phyloP scores from a whole-genome alignment of 2,113 vertebrate species.

The Tiliqua scincoides region DNA sequence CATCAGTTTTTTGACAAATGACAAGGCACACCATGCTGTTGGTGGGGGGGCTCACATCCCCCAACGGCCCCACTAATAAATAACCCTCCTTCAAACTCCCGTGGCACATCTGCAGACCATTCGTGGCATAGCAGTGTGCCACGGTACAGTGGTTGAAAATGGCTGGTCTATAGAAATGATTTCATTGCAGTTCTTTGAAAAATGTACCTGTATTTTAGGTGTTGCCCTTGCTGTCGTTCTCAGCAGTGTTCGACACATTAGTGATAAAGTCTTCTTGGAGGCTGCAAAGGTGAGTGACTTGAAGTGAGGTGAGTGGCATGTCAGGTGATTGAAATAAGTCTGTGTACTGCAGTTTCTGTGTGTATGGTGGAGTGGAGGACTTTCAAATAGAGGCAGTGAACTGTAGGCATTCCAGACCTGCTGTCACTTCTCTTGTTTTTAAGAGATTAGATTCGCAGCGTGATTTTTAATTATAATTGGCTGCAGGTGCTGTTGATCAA shows the following conservation, averaged over 20 bases:
- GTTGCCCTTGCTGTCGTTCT: constrained; percentile 95
- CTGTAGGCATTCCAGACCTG: not conserved
- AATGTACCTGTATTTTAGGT: constrained; percentile 72
- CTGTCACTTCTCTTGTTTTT: not conserved
- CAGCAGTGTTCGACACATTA: constrained; percentile 93
- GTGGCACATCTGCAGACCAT: too few species aligned
- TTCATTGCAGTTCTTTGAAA: not conserved
- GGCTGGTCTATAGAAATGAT: not conserved
- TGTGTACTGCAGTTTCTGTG: not conserved
- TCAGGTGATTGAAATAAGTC: not conserved
- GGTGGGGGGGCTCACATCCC: too few species aligned
- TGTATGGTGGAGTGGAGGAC: not conserved
- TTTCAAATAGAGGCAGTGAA: not conserved
- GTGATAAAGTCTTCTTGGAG: constrained; percentile 92
- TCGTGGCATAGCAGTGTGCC: too few species aligned
- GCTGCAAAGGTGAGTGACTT: constrained; percentile 90
- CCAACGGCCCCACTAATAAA: too few species aligned
- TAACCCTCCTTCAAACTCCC: too few species aligned
- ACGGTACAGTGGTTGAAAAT: too few species aligned
- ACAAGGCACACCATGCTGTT: too few species aligned
- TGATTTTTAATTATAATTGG: not conserved
- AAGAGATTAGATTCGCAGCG: not conserved
- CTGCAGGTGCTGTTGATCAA: not conserved
- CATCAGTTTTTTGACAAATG: too few species aligned
- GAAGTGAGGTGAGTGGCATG: not conserved